These are phyloP conservation scores for Pseudomyrmex concolor DNA, from an alignment of 1,140 invertebrate genomes.

Conservation along the genomic window DNA sequence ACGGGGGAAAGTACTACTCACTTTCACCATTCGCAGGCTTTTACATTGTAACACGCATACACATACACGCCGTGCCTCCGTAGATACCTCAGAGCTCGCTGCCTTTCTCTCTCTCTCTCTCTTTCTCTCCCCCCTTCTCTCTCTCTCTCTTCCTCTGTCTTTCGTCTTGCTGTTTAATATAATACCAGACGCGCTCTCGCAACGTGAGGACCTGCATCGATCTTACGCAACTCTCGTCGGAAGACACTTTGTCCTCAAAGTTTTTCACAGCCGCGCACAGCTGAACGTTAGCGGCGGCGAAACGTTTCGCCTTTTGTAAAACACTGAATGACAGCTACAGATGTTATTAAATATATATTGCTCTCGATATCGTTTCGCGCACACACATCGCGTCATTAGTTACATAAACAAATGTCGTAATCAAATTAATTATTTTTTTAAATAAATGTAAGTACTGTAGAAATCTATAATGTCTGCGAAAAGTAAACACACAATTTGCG, in stretches of 20 bases:
- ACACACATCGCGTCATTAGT: not conserved
- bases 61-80: conserved; percentile 30
- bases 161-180: conserved; percentile 56
- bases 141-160: not conserved
- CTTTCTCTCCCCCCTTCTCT: not conserved
- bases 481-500: not conserved
- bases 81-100: conserved; percentile 33
- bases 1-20: conserved; percentile 81
- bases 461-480: not conserved
- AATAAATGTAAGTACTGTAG: conserved; percentile 8
- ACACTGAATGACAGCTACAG: not conserved
- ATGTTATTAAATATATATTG: not conserved
- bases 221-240: conserved; percentile 56
- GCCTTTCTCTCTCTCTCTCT: not conserved
- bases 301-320: not conserved
- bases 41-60: conserved; percentile 73
- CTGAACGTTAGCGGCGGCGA: not conserved
- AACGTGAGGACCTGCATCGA: conserved; percentile 39
- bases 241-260: conserved; percentile 51
- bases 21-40: conserved; percentile 79
- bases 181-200: conserved; percentile 44
- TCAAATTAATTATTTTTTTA: too few relatives aligned
- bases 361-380: too few relatives aligned
- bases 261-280: conserved; percentile 35
- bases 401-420: not conserved